Evolutionary conservation across 1,140 invertebrate genomes (phyloP).

Genomic region (Gerris buenoi): DNA sequence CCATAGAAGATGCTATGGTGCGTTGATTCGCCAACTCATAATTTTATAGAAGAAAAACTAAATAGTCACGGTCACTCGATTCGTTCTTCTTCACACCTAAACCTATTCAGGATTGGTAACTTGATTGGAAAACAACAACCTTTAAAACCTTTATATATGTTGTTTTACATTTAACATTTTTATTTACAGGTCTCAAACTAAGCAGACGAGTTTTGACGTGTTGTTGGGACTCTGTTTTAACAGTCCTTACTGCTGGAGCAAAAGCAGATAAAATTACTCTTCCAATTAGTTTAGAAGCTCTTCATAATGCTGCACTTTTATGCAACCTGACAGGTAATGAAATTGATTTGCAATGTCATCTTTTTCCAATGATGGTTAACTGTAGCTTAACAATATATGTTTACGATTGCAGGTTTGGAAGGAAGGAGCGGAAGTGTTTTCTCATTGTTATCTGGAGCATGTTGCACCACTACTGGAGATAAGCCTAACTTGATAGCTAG

Average conservation of each 20-base stretch:
- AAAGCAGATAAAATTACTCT: constrained; percentile 10
- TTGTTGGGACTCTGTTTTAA: constrained; percentile 80
- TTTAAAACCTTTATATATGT: too few species aligned
- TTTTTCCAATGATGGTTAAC: too few species aligned
- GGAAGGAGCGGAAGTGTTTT: constrained; percentile 69
- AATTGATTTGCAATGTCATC: too few species aligned
- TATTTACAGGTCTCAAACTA: constrained; percentile 35
- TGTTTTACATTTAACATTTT: too few species aligned
- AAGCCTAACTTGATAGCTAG: constrained; percentile 37
- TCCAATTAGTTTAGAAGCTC: constrained; percentile 57
- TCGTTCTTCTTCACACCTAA: too few species aligned
- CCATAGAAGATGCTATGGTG: too few species aligned
- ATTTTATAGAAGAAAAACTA: too few species aligned
- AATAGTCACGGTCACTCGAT: too few species aligned
- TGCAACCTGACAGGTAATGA: constrained; percentile 43
- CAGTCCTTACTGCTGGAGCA: constrained; percentile 50
- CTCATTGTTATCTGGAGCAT: constrained; percentile 53
- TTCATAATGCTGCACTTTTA: constrained; percentile 51
- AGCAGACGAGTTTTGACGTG: constrained; percentile 55
- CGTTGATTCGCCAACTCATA: too few species aligned
- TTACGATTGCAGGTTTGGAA: constrained; percentile 53
- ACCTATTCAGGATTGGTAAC: too few species aligned
- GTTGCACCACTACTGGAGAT: constrained; percentile 14
- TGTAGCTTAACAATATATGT: too few species aligned
- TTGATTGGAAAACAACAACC: too few species aligned